phyloP scores from a whole-genome alignment of 2,888 invertebrate species.

The Mesochorus sp. region DNA sequence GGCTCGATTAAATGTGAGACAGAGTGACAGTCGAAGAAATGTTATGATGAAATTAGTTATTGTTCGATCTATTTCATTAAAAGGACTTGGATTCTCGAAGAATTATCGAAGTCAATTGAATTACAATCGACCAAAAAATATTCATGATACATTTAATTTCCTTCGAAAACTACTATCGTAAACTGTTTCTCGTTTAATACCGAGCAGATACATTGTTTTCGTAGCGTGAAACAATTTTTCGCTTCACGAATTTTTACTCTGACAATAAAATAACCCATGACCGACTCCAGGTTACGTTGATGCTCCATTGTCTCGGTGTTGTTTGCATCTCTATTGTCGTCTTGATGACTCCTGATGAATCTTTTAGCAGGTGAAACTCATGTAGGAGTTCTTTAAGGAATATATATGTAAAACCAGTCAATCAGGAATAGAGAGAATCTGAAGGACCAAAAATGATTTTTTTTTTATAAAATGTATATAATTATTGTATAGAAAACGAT shows the following conservation, averaged over 20 bases:
- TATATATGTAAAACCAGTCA: too few relatives aligned
- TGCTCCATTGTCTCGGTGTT: constrained; percentile 14
- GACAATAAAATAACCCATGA: constrained; percentile 12
- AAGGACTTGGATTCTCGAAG: too few relatives aligned
- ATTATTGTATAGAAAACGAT: too few relatives aligned
- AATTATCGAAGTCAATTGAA: not conserved
- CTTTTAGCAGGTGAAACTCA: constrained; percentile 58
- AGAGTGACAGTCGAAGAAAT: too few relatives aligned
- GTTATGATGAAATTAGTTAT: too few relatives aligned
- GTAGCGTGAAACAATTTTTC: not conserved
- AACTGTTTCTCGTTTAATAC: not conserved
- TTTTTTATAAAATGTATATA: too few relatives aligned
- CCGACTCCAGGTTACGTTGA: constrained; percentile 5
- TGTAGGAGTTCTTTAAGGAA: too few relatives aligned
- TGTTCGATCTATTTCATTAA: not conserved
- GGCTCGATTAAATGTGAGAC: too few relatives aligned
- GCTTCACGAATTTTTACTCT: not conserved
- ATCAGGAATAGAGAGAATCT: too few relatives aligned
- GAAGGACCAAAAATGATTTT: too few relatives aligned
- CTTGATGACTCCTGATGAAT: constrained; percentile 56
- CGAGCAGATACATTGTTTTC: not conserved
- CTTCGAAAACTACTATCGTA: not conserved
- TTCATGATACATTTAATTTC: too few relatives aligned
- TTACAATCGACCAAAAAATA: too few relatives aligned
- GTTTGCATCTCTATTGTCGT: constrained; percentile 33